Base-by-base conservation (phyloP, 2,888 invertebrate species). In the Phasia obesa region DNA sequence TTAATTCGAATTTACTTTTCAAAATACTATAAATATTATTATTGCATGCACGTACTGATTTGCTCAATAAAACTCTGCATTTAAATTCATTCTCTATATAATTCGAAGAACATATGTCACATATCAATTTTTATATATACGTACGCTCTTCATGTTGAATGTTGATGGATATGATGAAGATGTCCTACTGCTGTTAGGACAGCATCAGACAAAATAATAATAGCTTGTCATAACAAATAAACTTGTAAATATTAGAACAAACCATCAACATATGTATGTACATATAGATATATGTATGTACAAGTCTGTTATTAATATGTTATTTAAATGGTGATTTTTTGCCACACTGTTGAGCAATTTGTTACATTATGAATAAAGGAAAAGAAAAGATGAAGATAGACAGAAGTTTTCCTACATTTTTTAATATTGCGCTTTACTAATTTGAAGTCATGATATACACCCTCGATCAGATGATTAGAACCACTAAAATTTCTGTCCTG, bases 211-310 rank as follows among this genome's bases (percentile, higher is more conserved):
- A 71, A 49, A 79, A 65, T 67, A 67, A 65, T 67, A 71, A 57
- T 75, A 59, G 25, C 59, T 71, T 83, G 83, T 83, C 83, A 83
- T 31, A 83, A 79, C 78, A 82, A 82, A 74, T 78, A 82, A 74
- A 64, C 55, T 62, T 70, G 35, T 59, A 59, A 71, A 59, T 53
- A 62, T 25, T 70, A 71, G n/a, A 62, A 51, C 62, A 42, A 19
- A 60, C 38, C 35, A 51, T 67, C 5, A 57, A 67, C 73, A 64
- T 70, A 55, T 4, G n/a, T n/a, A n/a, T 55, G 53, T 23, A 47
- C 17, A n/a, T n/a, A n/a, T n/a, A n/a, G n/a, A n/a, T n/a, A n/a
- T n/a, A n/a, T n/a, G n/a, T n/a, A n/a, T n/a, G n/a, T n/a, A n/a
- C n/a, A n/a, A n/a, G n/a, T n/a, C n/a, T n/a, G n/a, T n/a, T 21